Evolutionary conservation across 2,888 invertebrate species (phyloP), one percentile per base, ranked within the genome.

Genomic region (Sussaba pulchella): DNA sequence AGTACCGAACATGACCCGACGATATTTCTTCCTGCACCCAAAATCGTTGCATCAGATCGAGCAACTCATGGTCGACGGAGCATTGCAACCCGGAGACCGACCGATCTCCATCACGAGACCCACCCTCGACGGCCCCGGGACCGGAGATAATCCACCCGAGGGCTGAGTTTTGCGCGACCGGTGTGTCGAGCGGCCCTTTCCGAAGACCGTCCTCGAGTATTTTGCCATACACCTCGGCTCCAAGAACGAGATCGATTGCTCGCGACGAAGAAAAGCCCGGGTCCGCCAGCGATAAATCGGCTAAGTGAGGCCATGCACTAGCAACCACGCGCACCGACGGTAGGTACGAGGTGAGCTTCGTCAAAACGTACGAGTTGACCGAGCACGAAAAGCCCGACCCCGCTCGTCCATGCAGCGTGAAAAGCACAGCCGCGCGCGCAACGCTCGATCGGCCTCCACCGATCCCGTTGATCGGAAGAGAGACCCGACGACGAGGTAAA

Each of bases 21-120:
- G 17, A 14, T n/a, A 24, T n/a, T 52, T 81, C 78, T 74, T 82
- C 82, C 47, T 78, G 75, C 17, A 14, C 17, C 82, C 82, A 82
- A 54, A 78, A 78, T 9, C 64, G 73, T 21, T 43, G 26, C 24
- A 80, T 14, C 17, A 31, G 73, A 17, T 69, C 70, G 43, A 52
- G 57, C 4, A 74, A 69, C 14, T 74, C 57, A n/a, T 70, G 59
- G 47, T 82, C 79, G n/a, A 80, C 43, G 3, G 76, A 82, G 54
- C 69, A 76, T 45, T 69, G n/a, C n/a, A n/a, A n/a, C n/a, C n/a
- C n/a, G 66, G 3, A 80, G 31, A 9, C 79, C 80, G 61, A n/a
- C n/a, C 70, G 70, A 17, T 52, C 73, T 50, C 69, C 12, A n/a
- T n/a, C n/a, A n/a, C n/a, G n/a, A n/a, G n/a, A n/a, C n/a, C n/a